Base-by-base conservation (phyloP, 2,888 invertebrate genomes). In the Liodrosophila aerea region DNA sequence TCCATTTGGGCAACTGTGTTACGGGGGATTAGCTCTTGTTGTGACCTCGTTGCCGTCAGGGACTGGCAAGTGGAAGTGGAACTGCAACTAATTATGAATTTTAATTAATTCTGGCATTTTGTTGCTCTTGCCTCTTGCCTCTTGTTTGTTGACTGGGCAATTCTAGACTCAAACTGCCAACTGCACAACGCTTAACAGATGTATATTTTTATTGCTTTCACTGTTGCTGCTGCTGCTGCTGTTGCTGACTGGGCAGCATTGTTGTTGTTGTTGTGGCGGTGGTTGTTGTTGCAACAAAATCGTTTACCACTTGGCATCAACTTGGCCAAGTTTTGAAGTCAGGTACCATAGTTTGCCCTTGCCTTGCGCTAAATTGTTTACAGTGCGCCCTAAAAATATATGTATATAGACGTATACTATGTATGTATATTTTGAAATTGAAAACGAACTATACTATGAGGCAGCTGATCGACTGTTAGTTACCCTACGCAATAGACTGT, bases 81-180 rank as follows among this genome's bases (percentile, higher is more conserved):
- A 67, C 50, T 72, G 64, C 45, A 81, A 57, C 73, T 73, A 76
- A 75, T 75, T 81, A 75, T 81, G 81, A 76, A 75, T 75, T 80
- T 75, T 80, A 75, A 75, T 75, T 80, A 75, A 73, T 63, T 76
- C 58, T 70, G 62, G 60, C 61, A 59, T 54, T 49, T 64, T 54
- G 61, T 43, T 52, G 33, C 31, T 40, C 13, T 37, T 22, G 22
- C 22, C 22, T 22, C 5, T 22, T 22, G 33, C 16, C 50, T 31
- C 7, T 40, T 56, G 18, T 46, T 31, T 53, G 53, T 40, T 31
- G 12, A 36, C 39, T 30, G n/a, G 16, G 39, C 45, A 43, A 36
- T 46, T 31, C 16, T n/a, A 30, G n/a, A 29, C 13, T 5, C 22
- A 34, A 34, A 30, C 12, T 41, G 34, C 12, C 33, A 18, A 34